These are phyloP conservation scores for Dynastes hyllus DNA, from an alignment of 2,888 invertebrate genomes.

Conservation along the genomic window DNA sequence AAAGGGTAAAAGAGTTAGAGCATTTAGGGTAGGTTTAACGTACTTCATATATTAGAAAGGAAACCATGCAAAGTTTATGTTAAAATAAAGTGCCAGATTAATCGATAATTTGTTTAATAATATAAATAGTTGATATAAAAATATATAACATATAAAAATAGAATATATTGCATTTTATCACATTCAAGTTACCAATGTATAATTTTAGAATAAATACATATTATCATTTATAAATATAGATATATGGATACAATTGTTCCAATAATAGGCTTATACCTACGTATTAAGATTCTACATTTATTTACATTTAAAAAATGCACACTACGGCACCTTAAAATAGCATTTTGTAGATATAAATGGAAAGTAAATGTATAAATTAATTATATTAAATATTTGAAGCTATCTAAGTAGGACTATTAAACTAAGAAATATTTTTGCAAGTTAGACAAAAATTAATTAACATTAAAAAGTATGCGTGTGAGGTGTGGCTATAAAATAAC, in stretches of 20 bases:
- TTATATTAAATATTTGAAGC: too few species aligned
- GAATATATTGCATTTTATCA: slow-evolving; percentile 49
- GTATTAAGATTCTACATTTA: not conserved
- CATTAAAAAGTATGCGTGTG: too few species aligned
- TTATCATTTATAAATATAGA: not conserved
- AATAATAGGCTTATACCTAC: not conserved
- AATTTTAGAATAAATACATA: slow-evolving; percentile 4
- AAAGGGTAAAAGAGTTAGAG: too few species aligned
- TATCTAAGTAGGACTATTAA: too few species aligned
- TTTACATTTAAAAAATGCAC: not conserved
- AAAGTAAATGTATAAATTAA: too few species aligned
- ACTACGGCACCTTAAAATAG: not conserved
- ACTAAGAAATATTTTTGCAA: too few species aligned
- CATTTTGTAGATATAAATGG: too few species aligned
- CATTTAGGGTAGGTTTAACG: too few species aligned
- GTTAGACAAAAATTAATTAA: too few species aligned
- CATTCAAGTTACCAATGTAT: slow-evolving; percentile 42
- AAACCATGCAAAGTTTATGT: too few species aligned
- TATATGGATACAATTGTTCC: not conserved
- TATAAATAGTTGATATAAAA: slow-evolving; percentile 30
- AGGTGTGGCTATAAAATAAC: too few species aligned
- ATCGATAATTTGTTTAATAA: slow-evolving; percentile 37
- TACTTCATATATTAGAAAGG: too few species aligned
- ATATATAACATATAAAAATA: slow-evolving; percentile 46
- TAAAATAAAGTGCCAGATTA: not conserved